Percentiles rank a stretch among this genome's conserved stretches.
These are phyloP conservation scores for Epizoanthus illoricatus DNA, from an alignment of 92 coral and sea anemone species.

Conservation along the genomic window DNA sequence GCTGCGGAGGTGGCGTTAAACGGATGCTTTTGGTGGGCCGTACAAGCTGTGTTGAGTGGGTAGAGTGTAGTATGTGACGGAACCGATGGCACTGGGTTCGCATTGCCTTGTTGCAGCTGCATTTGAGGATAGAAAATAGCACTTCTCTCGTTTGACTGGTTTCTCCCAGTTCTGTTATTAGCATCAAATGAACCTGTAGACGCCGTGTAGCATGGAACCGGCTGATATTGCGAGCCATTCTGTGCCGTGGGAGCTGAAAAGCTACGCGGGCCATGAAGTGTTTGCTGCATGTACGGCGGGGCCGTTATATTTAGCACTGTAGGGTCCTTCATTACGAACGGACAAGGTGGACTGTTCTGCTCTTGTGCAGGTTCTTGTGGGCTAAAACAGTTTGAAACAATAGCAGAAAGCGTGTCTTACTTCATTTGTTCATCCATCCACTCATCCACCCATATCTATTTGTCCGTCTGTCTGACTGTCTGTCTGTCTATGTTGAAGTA, in stretches of 20 bases:
- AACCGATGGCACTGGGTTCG: not conserved
- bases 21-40: conserved; percentile 48
- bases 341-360: not conserved
- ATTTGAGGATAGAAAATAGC: conserved; percentile 37
- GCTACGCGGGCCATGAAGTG: conserved; percentile 52
- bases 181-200: conserved; percentile 14
- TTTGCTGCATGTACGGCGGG: conserved; percentile 67
- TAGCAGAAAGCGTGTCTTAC: not conserved
- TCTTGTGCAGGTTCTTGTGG: conserved; percentile 15
- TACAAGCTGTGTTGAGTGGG: conserved; percentile 22
- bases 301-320: conserved; percentile 58
- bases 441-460: too few species aligned
- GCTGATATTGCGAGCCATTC: not conserved
- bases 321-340: conserved; percentile 58
- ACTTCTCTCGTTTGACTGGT: conserved; percentile 29
- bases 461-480: too few species aligned
- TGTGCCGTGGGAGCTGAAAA: conserved; percentile 17
- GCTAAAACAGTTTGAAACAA: not conserved
- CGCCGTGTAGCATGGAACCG: not conserved
- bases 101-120: conserved; percentile 24
- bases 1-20: conserved; percentile 31
- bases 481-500: too few species aligned
- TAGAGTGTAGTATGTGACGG: not conserved
- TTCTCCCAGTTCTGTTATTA: not conserved
- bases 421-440: too few species aligned